Evolutionary conservation across 2,113 vertebrate species (phyloP).

Genomic region (Hylia prasina): DNA sequence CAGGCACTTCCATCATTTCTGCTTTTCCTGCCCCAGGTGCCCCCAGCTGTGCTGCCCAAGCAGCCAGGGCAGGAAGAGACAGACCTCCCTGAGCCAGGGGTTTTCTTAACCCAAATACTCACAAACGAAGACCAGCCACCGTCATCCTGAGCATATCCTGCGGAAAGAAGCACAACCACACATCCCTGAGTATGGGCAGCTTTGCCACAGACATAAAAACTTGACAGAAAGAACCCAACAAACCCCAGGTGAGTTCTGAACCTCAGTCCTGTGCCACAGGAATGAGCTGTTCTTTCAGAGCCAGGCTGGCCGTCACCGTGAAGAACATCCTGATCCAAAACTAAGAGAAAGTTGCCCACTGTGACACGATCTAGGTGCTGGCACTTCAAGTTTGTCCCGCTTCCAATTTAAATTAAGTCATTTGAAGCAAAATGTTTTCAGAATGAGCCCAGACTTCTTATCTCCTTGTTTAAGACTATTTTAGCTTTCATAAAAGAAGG

Average conservation of each 20-base stretch:
- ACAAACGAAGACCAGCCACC: constrained; percentile 87
- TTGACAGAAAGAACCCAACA: background rate
- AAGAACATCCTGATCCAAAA: background rate
- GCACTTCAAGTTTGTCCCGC: background rate
- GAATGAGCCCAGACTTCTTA: background rate
- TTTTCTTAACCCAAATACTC: constrained; percentile 53
- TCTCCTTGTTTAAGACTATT: background rate
- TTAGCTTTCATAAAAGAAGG: background rate
- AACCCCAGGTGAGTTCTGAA: background rate
- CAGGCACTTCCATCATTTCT: background rate
- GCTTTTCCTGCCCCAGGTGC: background rate
- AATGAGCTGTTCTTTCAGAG: background rate
- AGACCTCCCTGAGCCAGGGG: background rate
- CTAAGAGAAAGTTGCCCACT: background rate
- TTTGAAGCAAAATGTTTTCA: background rate
- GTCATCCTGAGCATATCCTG: constrained; percentile 54
- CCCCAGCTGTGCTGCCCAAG: background rate
- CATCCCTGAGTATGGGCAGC: background rate
- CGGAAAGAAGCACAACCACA: background rate
- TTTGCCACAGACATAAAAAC: fast-evolving
- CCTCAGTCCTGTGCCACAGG: background rate
- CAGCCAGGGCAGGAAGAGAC: background rate
- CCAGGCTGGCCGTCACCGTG: background rate
- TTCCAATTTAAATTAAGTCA: background rate
- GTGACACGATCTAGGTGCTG: background rate